Evolutionary conservation across 2,797 vertebrate genomes (phyloP), one percentile per base, ranked within the genome.

Genomic region (Gallinago nigripennis): DNA sequence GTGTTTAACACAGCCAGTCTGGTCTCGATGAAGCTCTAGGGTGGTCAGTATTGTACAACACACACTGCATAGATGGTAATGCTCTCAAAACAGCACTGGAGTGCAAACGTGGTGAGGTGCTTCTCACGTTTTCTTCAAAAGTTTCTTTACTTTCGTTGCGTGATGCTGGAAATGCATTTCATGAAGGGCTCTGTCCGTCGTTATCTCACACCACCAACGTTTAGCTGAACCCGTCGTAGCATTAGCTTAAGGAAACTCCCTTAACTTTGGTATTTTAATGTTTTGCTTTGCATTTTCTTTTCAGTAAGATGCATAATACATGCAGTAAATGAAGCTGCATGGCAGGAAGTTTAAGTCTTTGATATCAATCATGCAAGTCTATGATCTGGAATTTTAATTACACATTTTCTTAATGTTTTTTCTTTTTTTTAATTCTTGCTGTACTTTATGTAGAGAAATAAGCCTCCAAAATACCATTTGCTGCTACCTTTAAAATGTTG

Each of bases 201-300:
- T 53, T 25, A 65, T 76, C 51, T 88, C 31, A 33, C 9, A 73
- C 2, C 18, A 17, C n/a, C 41, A 63, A 4, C 13, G 0, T 6
- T 86, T 54, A 33, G 39, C 80, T 84, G 80, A 91, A 37, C 56
- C 48, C 57, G 14, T 68, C 21, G 1, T 9, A 66, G 41, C 41
- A 7, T 8, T 48, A 56, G 31, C 33, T 48, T 6, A 60, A 35
- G 92, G 66, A 57, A 90, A 23, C n/a, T 94, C 57, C 57, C 61
- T 57, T 45, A 68, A 68, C 23, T 83, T 84, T 25, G 17, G 24
- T 71, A 71, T 95, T 95, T 82, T 48, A 88, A 84, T 88, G 27
- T 16, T 88, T 80, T 69, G 9, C 21, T 94, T 96, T 96, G 88
- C 88, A 77, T 95, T 93, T 83, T 73, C 71, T 37, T 60, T 77